phyloP scores from a whole-genome alignment of 2,797 vertebrate species.

The Serranus cabrilla region DNA sequence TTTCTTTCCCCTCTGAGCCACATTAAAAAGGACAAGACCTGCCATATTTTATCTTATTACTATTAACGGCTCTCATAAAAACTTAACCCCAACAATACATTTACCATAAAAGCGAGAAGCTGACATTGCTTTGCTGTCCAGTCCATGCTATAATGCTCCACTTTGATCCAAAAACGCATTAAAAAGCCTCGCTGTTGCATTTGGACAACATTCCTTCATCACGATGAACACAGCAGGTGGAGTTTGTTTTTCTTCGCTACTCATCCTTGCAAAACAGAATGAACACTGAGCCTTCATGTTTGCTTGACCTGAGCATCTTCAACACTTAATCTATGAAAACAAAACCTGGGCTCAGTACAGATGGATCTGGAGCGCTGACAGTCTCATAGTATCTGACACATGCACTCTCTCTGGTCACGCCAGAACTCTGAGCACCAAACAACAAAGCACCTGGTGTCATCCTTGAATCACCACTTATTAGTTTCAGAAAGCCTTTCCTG shows the following conservation, averaged over 20 bases:
- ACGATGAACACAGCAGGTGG: constrained; percentile 32
- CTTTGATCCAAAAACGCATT: constrained; percentile 11
- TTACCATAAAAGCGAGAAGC: background rate
- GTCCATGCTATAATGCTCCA: constrained; percentile 5
- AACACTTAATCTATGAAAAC: constrained; percentile 6
- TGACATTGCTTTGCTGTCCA: constrained; percentile 3
- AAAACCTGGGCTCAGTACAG: background rate
- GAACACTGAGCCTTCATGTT: background rate
- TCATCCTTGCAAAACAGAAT: constrained; percentile 2
- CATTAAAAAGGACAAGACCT: background rate
- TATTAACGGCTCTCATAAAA: constrained; percentile 11
- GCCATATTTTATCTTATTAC: background rate
- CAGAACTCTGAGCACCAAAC: background rate
- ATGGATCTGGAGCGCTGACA: background rate
- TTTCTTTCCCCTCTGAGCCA: background rate
- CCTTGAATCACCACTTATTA: background rate
- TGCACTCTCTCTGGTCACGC: background rate
- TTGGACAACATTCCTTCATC: constrained; percentile 10
- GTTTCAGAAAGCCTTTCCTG: background rate
- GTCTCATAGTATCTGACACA: background rate
- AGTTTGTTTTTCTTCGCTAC: constrained; percentile 16
- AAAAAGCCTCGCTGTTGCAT: constrained; percentile 29
- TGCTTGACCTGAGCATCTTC: background rate
- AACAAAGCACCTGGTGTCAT: background rate
- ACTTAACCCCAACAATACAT: constrained; percentile 5